A percentile compares a stretch with the other conserved stretches of the same genome.
These are phyloP conservation scores for Aspiorhynchus laticeps DNA, from an alignment of 2,113 vertebrate genomes.

Conservation along the genomic window DNA sequence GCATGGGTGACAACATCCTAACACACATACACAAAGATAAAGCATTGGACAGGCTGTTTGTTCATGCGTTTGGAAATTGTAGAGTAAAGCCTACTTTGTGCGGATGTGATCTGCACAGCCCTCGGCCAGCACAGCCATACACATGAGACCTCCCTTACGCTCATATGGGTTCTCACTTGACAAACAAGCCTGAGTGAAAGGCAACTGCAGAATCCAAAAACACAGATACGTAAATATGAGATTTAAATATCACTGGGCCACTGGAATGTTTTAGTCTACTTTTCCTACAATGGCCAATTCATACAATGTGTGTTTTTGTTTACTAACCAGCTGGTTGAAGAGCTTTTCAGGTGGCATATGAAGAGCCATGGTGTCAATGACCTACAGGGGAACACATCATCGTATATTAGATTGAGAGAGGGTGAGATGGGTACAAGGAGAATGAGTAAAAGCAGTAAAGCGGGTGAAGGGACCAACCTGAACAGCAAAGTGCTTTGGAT, in stretches of 20 bases:
- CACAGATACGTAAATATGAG: not conserved
- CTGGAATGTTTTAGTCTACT: not conserved
- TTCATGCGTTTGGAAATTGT: not conserved
- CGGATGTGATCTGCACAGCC: conserved; percentile 90
- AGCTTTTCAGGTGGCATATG: conserved; percentile 89
- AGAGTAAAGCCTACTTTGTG: conserved; percentile 73
- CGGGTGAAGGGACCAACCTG: conserved; percentile 72
- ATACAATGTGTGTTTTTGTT: not conserved
- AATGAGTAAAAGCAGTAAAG: not conserved
- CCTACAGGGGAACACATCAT: conserved; percentile 66
- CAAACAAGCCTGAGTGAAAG: conserved; percentile 79
- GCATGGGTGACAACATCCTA: conserved; percentile 82
- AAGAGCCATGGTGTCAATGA: conserved; percentile 87
- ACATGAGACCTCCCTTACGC: conserved; percentile 86
- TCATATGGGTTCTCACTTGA: conserved; percentile 79
- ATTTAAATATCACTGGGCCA: not conserved
- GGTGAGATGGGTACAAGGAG: not conserved
- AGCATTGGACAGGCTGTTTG: not conserved
- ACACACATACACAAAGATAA: conserved; percentile 9
- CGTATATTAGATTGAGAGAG: not conserved
- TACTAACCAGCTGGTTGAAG: conserved; percentile 81
- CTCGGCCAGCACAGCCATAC: conserved; percentile 87
- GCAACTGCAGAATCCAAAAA: conserved; percentile 71
- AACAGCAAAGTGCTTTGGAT: conserved; percentile 85
- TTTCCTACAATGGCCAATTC: not conserved